phyloP scores from a whole-genome alignment of 1,140 invertebrate genomes.

The Aphaenogaster rudis region DNA sequence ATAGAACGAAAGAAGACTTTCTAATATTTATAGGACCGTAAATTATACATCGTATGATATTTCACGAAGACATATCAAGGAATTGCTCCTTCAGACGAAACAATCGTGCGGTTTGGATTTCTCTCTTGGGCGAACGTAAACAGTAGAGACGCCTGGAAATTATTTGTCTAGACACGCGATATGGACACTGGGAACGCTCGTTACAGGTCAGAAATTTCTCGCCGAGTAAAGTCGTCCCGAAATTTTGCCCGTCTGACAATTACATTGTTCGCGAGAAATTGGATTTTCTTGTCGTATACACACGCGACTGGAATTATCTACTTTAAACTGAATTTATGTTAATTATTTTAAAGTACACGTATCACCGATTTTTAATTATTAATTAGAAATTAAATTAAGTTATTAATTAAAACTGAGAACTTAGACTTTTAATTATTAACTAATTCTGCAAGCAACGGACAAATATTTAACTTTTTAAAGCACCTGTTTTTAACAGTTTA shows the following conservation, averaged over 20 bases:
- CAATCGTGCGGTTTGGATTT: constrained; percentile 12
- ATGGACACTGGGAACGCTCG: neutral
- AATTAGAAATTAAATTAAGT: constrained; percentile 2
- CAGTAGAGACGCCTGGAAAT: constrained; percentile 14
- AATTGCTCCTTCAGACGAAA: neutral
- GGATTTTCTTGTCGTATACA: neutral
- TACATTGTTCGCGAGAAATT: constrained; percentile 24
- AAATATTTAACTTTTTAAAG: neutral
- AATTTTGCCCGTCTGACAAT: constrained; percentile 5
- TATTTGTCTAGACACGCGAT: constrained; percentile 57
- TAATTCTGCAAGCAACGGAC: neutral
- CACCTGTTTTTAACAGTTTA: neutral
- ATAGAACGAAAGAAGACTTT: neutral
- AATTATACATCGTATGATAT: constrained; percentile 10
- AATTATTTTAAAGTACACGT: neutral
- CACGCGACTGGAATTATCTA: no score
- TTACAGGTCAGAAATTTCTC: constrained; percentile 26
- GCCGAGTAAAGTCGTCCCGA: neutral
- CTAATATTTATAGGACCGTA: constrained; percentile 12
- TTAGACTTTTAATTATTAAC: neutral
- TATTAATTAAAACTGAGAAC: neutral
- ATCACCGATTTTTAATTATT: neutral
- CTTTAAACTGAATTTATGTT: neutral
- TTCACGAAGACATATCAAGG: neutral
- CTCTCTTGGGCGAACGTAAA: neutral